These are phyloP conservation scores for Pseudomyrmex flavicornis DNA, from an alignment of 1,140 invertebrate genomes.

Conservation along the genomic window DNA sequence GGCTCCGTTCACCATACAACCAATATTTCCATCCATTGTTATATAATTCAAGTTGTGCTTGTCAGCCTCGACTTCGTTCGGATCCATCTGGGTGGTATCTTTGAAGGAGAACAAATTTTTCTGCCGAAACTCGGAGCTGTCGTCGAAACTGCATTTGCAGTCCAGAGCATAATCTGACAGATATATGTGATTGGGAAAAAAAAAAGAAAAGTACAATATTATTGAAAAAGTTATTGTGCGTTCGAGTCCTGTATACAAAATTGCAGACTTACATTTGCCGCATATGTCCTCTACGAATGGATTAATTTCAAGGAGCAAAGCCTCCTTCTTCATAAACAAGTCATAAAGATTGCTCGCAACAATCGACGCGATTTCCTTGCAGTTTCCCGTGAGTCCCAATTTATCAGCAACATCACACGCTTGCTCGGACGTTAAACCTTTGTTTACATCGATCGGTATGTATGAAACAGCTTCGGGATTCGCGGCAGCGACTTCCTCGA, in stretches of 20 bases:
- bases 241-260: not conserved
- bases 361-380: slow-evolving; percentile 90
- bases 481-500: slow-evolving; percentile 97
- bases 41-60: slow-evolving; percentile 97
- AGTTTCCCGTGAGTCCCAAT: slow-evolving; percentile 91
- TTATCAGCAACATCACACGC: slow-evolving; percentile 90
- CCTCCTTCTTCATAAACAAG: slow-evolving; percentile 96
- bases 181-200: not conserved
- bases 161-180: slow-evolving; percentile 95
- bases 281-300: slow-evolving; percentile 97
- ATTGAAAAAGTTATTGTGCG: not conserved
- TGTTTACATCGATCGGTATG: slow-evolving; percentile 94
- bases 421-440: slow-evolving; percentile 92
- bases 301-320: slow-evolving; percentile 97
- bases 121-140: slow-evolving; percentile 97
- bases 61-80: slow-evolving; percentile 88
- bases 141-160: slow-evolving; percentile 97
- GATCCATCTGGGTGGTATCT: slow-evolving; percentile 91
- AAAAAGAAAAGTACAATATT: not conserved
- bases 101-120: slow-evolving; percentile 95
- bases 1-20: slow-evolving; percentile 96
- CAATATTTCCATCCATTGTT: slow-evolving; percentile 95
- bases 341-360: slow-evolving; percentile 95
- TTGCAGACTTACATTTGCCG: slow-evolving; percentile 89
- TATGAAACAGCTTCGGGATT: slow-evolving; percentile 96